A percentile compares a stretch with the other conserved stretches of the same genome.
Evolutionary conservation across 2,888 invertebrate species (phyloP).

Genomic region (Coremacera marginata): DNA sequence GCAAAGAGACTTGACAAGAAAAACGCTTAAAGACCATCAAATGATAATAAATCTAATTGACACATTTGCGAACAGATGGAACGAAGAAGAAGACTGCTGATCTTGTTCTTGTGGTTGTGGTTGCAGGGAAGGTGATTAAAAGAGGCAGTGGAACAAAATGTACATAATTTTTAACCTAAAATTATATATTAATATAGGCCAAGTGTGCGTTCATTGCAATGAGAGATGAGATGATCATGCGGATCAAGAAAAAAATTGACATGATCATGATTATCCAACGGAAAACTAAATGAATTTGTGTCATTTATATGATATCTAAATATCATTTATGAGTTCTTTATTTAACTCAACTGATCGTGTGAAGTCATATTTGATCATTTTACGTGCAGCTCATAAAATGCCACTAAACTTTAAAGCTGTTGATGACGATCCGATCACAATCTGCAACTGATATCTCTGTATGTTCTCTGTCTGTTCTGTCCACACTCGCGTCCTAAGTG

Average conservation of each 20-base stretch:
- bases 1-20: slow-evolving; percentile 19
- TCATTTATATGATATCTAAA: no score
- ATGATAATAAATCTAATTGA: slow-evolving; percentile 70
- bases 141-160: not conserved
- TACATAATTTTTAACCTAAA: not conserved
- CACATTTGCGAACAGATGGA: slow-evolving; percentile 61
- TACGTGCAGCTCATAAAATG: no score
- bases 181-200: not conserved
- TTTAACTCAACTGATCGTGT: no score
- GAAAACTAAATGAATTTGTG: no score
- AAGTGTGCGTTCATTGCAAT: not conserved
- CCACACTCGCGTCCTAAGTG: slow-evolving; percentile 57
- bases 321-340: slow-evolving; percentile 50
- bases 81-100: not conserved
- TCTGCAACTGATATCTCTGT: slow-evolving; percentile 49
- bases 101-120: not conserved
- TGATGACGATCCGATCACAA: not conserved
- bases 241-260: slow-evolving; percentile 15
- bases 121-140: not conserved
- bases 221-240: slow-evolving; percentile 46
- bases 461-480: slow-evolving; percentile 62
- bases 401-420: no score
- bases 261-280: no score
- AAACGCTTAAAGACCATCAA: slow-evolving; percentile 48
- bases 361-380: no score